A percentile compares a stretch with the other conserved stretches of the same genome.
Evolutionary conservation across 2,113 vertebrate genomes (phyloP).

Genomic region (Rousettus leschenaultii): DNA sequence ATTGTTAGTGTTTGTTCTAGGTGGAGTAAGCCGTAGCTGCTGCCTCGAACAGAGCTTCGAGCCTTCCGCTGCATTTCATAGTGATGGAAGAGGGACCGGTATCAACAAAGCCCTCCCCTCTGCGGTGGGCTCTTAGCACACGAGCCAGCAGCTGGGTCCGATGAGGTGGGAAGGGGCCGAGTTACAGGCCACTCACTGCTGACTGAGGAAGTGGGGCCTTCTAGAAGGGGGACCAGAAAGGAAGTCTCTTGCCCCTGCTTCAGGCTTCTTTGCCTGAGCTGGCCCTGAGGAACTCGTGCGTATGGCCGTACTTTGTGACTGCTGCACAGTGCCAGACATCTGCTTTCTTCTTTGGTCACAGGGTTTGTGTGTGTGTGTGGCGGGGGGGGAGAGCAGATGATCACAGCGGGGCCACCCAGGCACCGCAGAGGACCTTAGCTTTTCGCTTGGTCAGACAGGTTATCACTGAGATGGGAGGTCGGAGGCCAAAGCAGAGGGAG

Average conservation of each 20-base stretch:
- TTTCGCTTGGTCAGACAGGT: neutral
- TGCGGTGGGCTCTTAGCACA: neutral
- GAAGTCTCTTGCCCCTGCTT: neutral
- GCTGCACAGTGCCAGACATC: neutral
- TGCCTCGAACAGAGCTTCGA: neutral
- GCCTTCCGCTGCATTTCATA: neutral
- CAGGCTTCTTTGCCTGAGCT: neutral
- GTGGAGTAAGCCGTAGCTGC: neutral
- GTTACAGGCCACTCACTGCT: neutral
- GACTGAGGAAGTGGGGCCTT: neutral
- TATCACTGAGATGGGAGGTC: neutral
- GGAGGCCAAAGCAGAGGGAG: neutral
- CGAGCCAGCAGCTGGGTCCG: neutral
- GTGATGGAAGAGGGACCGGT: neutral
- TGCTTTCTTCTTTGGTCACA: neutral
- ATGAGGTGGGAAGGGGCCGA: neutral
- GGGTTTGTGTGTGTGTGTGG: neutral
- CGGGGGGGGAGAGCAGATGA: neutral
- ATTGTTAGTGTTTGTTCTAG: neutral
- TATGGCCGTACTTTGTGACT: neutral
- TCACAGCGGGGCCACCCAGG: neutral
- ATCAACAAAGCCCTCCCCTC: too few species aligned
- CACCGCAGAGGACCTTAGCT: neutral
- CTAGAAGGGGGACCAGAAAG: neutral
- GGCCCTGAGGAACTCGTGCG: neutral